Evolutionary conservation across 37 sponge, comb jelly and placozoan genomes (phyloP), one percentile per base, ranked within the genome.

Genomic region (Crambe crambe): DNA sequence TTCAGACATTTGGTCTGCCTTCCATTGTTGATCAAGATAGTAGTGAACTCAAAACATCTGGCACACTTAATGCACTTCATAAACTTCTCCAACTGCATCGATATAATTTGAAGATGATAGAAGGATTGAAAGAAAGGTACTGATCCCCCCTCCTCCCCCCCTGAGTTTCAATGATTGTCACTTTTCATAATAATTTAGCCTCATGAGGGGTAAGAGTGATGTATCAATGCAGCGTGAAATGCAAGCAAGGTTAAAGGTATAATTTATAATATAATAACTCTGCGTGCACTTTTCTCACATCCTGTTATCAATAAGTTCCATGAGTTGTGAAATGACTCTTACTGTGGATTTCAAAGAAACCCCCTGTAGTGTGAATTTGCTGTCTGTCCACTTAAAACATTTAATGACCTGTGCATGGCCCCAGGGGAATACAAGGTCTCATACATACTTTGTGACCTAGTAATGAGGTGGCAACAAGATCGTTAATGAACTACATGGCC

Each of bases 11-110:
- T 18, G 66, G 66, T 31, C 35, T 65, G 66, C 66, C 66, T 1
- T 2, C 66, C 35, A 17, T 65, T 34, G 2, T 29, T 18, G 2
- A 8, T 30, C 35, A 26, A 65, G 66, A 29, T 18, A 65, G 9
- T 30, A 9, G 5, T 34, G 66, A 65, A 9, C 3, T 65, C 3
- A 65, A 32, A 18, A 30, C 15, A 47, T 47, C 51, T 26, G 30
- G 66, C 25, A 30, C 66, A 12, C 2, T 65, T 31, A 30, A 30
- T 65, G 66, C 10, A 5, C 31, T 65, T 8, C 66, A 87, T 60
- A 64, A 39, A 26, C 76, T 81, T 2, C 87, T 87, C 20, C 82
- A 76, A 59, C 40, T 80, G 20, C 64, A 81, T 56, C 74, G 73
- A 31, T 63, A 73, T 27, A 44, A 79, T 56, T 5, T 72, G 6